Evolutionary conservation across 2,888 invertebrate genomes (phyloP).

Genomic region (Rhimphoctona megacephalus): DNA sequence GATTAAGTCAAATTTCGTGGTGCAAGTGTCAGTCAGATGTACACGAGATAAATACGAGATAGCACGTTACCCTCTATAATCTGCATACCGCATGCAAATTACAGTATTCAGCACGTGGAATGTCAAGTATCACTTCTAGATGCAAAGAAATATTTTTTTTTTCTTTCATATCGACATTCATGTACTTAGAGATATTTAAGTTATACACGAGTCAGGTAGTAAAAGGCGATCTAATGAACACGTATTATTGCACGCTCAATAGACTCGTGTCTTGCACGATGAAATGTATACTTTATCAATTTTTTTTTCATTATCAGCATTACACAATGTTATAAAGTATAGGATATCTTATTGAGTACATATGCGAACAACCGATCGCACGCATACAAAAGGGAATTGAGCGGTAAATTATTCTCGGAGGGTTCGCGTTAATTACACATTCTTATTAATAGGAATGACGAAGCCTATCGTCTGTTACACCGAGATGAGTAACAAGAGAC

Average conservation of each 20-base stretch:
- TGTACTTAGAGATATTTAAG: conserved; percentile 38
- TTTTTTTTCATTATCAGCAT: conserved; percentile 25
- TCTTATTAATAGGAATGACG: conserved; percentile 64
- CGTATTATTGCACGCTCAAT: conserved; percentile 58
- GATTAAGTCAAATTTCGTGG: conserved; percentile 14
- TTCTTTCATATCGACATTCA: conserved; percentile 21
- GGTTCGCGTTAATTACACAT: conserved; percentile 51
- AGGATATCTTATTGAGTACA: conserved; percentile 18
- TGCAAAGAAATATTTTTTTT: conserved; percentile 37
- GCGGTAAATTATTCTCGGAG: not conserved
- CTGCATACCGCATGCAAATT: conserved; percentile 47
- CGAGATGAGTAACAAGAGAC: conserved; percentile 23
- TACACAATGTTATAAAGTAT: conserved; percentile 13
- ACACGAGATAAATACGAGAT: not conserved
- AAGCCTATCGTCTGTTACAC: conserved; percentile 22
- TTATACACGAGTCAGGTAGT: conserved; percentile 28
- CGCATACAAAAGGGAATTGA: conserved; percentile 38
- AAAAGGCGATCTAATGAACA: conserved; percentile 58
- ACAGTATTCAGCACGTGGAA: conserved; percentile 44
- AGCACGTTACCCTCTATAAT: conserved; percentile 31
- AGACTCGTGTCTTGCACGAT: conserved; percentile 29
- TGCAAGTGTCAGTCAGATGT: not conserved
- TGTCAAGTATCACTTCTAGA: conserved; percentile 51
- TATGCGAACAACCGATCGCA: not conserved
- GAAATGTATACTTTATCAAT: conserved; percentile 19